Percentiles rank a stretch among this genome's conserved stretches.
Evolutionary conservation across 2,113 vertebrate genomes (phyloP).

Genomic region (Lagenorhynchus albirostris): DNA sequence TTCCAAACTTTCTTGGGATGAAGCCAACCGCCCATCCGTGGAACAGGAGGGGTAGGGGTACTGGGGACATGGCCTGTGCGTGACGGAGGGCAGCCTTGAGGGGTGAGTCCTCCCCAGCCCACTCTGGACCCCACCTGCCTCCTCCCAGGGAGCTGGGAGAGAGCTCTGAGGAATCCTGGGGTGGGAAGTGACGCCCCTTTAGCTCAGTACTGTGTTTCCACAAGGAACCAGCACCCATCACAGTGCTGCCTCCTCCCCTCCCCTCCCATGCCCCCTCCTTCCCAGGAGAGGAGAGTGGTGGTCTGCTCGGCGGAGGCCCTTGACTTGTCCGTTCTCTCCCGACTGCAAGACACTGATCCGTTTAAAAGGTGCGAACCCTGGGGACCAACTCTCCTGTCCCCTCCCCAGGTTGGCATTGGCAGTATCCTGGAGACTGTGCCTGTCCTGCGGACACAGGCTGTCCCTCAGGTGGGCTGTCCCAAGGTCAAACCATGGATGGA

Average conservation of each 20-base stretch:
- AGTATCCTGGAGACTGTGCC: neutral
- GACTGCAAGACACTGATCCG: neutral
- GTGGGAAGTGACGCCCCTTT: neutral
- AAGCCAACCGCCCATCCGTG: neutral
- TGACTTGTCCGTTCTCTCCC: no score
- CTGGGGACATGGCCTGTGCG: neutral
- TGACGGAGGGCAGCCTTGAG: neutral
- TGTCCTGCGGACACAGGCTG: neutral
- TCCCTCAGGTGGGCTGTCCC: neutral
- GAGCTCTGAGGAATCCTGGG: no score
- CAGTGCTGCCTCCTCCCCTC: accelerated
- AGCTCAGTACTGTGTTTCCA: neutral
- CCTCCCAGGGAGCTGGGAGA: neutral
- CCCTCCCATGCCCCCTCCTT: neutral
- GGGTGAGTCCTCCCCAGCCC: neutral
- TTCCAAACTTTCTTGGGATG: neutral
- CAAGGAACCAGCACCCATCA: no score
- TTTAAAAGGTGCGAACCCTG: neutral
- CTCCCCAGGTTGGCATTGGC: neutral
- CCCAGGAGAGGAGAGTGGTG: neutral
- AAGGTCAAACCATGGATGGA: neutral
- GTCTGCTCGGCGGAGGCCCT: accelerated
- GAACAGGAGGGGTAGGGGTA: neutral
- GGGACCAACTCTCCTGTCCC: neutral
- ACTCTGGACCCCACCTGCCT: neutral